These are phyloP conservation scores for Tachuris rubrigastra DNA, from an alignment of 2,113 vertebrate species.

Conservation along the genomic window DNA sequence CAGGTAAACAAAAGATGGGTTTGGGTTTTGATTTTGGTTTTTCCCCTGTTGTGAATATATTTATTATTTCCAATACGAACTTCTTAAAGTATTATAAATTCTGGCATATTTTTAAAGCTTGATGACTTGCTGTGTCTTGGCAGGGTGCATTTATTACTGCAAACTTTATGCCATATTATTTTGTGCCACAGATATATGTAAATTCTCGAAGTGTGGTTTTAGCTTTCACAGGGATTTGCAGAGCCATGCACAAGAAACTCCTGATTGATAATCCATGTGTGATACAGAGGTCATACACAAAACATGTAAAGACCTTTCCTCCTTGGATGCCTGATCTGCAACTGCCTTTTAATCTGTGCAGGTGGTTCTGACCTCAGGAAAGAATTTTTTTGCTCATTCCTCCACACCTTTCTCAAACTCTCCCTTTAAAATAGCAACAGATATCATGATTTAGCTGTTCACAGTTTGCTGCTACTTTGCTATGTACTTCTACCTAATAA, in stretches of 20 bases:
- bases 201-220: background rate
- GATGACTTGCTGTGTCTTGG: background rate
- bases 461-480: background rate
- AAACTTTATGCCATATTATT: background rate
- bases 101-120: background rate
- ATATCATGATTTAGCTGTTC: background rate
- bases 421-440: background rate
- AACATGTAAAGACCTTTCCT: background rate
- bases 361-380: background rate
- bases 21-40: background rate
- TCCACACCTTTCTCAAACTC: background rate
- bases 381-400: background rate
- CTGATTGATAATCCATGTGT: background rate
- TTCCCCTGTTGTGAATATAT: background rate
- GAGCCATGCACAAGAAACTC: background rate
- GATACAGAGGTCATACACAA: background rate
- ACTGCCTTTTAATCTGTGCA: background rate
- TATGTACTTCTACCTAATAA: background rate
- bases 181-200: background rate
- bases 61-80: background rate
- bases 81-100: background rate
- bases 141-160: background rate
- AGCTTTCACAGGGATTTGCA: background rate
- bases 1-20: background rate
- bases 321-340: background rate